Evolutionary conservation across 1,140 invertebrate species (phyloP).

Genomic region (Planococcus citri): DNA sequence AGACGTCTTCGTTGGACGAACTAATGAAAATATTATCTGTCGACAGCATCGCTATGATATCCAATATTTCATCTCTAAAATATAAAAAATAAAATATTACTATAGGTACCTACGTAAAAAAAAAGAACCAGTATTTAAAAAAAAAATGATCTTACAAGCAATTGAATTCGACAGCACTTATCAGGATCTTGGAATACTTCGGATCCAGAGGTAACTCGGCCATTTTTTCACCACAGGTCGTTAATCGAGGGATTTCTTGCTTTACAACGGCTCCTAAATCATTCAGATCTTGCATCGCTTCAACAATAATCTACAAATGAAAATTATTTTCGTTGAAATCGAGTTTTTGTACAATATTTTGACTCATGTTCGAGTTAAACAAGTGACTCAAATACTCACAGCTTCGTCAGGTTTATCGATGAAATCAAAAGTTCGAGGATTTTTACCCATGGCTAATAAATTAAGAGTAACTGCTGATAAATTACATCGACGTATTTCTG

Average conservation of each 20-base stretch:
- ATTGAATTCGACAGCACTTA: conserved; percentile 59
- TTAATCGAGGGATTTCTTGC: conserved; percentile 48
- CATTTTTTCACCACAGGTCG: conserved; percentile 71
- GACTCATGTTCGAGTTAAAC: too few species aligned
- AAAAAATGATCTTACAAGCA: conserved; percentile 45
- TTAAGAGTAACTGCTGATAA: conserved; percentile 64
- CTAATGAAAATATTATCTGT: conserved; percentile 48
- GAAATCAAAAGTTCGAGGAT: conserved; percentile 76
- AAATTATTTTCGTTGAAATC: background rate
- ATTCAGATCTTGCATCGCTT: conserved; percentile 54
- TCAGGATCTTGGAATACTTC: conserved; percentile 67
- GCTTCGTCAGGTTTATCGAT: conserved; percentile 73
- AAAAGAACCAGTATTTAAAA: background rate
- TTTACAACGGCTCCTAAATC: conserved; percentile 60
- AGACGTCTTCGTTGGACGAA: conserved; percentile 47
- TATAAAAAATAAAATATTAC: conserved; percentile 24
- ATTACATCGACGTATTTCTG: conserved; percentile 77
- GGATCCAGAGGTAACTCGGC: conserved; percentile 85
- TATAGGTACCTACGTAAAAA: background rate
- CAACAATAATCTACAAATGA: conserved; percentile 38
- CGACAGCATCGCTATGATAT: conserved; percentile 53
- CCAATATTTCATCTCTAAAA: conserved; percentile 63
- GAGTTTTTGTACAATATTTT: too few species aligned
- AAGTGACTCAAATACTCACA: conserved; percentile 26
- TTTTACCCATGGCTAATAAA: conserved; percentile 69